Evolutionary conservation across 2,113 vertebrate genomes (phyloP), one percentile per base, ranked within the genome.

Genomic region (Hystrix cristata): DNA sequence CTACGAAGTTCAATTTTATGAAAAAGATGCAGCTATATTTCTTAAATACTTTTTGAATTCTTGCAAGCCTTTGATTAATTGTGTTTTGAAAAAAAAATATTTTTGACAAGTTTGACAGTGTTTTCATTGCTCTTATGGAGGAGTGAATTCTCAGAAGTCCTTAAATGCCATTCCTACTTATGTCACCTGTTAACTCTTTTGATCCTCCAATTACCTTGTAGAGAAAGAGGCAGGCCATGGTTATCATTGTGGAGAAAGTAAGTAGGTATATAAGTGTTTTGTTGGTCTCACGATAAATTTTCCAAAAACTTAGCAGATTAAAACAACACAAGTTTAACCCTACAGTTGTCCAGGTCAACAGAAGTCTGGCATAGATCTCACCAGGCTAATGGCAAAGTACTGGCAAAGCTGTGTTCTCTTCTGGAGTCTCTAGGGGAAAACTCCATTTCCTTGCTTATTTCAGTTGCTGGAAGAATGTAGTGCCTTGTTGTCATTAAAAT

Each of bases 11-110:
- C 55, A 79, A 38, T 59, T 57, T 87, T 92, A 31, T 74, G 55
- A 95, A 14, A 31, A 88, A 95, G 57, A 74, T 79, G 34, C n/a
- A 80, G 15, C 34, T 93, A 6, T 57, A 80, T 95, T 91, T 94
- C 13, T 94, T 48, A 10, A 84, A 67, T 34, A 79, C 7, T 76
- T 51, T 21, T 57, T 91, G 59, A 92, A 53, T 60, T 89, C 8
- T 59, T 82, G 53, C 19, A 85, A 87, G 38, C 3, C 19, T 87
- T 88, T 67, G 62, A n/a, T 29, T 78, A 92, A 64, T 85, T 69
- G 69, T 89, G 59, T 76, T 87, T 80, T 85, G 2, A 78, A 92
- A 89, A 78, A 48, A 60, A 78, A 48, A 60, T 51, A 23, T 51
- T 88, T 81, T 91, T 94, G 57, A 88, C 71, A 38, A 76, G 51